A percentile compares a stretch with the other conserved stretches of the same genome.
Evolutionary conservation across 2,113 vertebrate genomes (phyloP).

Genomic region (Sinosuthora webbiana): DNA sequence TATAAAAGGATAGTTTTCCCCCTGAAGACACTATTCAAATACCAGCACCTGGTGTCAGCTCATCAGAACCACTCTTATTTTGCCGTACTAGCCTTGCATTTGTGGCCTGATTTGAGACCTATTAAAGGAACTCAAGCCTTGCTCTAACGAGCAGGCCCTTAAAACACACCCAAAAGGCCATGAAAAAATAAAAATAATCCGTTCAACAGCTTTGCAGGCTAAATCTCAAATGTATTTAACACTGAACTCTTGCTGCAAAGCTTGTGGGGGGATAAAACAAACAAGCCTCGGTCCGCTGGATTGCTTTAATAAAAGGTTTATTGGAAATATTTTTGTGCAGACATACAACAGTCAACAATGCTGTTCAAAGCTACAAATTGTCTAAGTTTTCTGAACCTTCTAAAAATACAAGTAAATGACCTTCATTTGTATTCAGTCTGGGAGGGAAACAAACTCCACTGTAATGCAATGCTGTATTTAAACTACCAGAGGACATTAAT

Average conservation of each 20-base stretch:
- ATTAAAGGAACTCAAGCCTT: not conserved
- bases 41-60: not conserved
- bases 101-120: not conserved
- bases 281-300: not conserved
- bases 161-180: not conserved
- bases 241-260: not conserved
- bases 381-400: constrained; percentile 41
- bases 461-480: constrained; percentile 51
- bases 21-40: not conserved
- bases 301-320: constrained; percentile 74
- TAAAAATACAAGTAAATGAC: constrained; percentile 60
- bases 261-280: not conserved
- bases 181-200: not conserved
- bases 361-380: constrained; percentile 66
- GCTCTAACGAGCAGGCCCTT: not conserved
- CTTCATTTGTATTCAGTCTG: constrained; percentile 66
- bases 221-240: not conserved
- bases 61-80: not conserved
- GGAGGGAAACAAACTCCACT: constrained; percentile 56
- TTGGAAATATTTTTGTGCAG: constrained; percentile 72
- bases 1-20: not conserved
- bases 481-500: constrained; percentile 71
- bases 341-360: constrained; percentile 68
- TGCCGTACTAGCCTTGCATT: not conserved
- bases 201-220: not conserved